Base-by-base conservation (phyloP, 2,113 vertebrate species). In the Hiodon alosoides region DNA sequence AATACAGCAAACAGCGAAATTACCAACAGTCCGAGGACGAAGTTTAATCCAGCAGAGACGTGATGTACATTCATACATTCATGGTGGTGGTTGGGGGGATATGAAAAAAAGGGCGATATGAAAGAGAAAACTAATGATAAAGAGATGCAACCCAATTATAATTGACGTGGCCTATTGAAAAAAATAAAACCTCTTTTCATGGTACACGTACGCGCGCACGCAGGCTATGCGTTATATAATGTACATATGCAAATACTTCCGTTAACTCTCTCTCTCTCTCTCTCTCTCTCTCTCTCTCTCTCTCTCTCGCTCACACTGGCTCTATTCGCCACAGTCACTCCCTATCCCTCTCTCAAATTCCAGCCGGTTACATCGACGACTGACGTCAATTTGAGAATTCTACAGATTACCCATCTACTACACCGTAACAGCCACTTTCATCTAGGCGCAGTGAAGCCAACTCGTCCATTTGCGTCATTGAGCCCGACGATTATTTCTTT, bases 371-470 rank as follows among this genome's bases (percentile, higher is more conserved):
- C 62, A 66, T 54, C 17, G 9, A 9, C 72, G 67, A 61, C 17
- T 69, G 66, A 69, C 73, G 73, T 68, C 65, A 75, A 75, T 60
- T 50, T 31, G 65, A 68, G 16, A 48, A 61, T 69, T 75, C 55
- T 75, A 69, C 55, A 69, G 66, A 75, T 68, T 57, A 50, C 73
- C 71, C 13, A 55, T 75, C 73, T 50, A 50, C 59, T 62, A 62
- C 50, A 68, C 54, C 7, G 50, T 71, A 31, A 69, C 16, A 31
- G 16, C 52, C 65, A 16, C 52, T 66, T 65, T 73, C 31, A 75
- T 59, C 55, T 47, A 59, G 65, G 13, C 17, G 4, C 54, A 66
- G 52, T 50, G 59, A 62, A 62, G 71, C 71, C 59, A 31, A 67
- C 52, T 48, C 53, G n/a, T 11, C 48, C 7, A 59, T 61, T 59